Percentiles rank a stretch among this genome's conserved stretches.
phyloP scores from a whole-genome alignment of 30 jellyfish, hydroid and myxozoan genomes.

The Turritopsis dohrnii region DNA sequence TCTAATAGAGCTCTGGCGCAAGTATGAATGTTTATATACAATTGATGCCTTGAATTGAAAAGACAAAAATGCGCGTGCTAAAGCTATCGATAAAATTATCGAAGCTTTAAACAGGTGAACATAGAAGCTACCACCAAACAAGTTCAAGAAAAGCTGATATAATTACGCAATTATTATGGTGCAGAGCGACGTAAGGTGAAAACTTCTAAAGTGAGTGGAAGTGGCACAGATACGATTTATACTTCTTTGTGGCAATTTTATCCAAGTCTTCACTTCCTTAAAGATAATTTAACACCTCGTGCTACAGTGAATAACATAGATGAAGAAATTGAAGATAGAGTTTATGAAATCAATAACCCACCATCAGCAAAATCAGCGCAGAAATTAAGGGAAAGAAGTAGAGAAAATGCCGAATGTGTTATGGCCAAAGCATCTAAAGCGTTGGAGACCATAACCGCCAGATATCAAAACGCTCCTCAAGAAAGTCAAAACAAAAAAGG shows the following conservation, averaged over 20 bases:
- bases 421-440: constrained; percentile 29
- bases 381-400: neutral
- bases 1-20: neutral
- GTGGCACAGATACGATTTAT: constrained; percentile 8
- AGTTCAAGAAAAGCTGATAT: constrained; percentile 1
- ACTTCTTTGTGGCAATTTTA: constrained; percentile 31
- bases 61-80: neutral
- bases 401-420: constrained; percentile 11
- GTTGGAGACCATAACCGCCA: neutral
- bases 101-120: neutral
- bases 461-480: constrained; percentile 4
- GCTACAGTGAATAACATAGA: constrained; percentile 6
- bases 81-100: neutral
- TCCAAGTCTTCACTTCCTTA: constrained; percentile 17
- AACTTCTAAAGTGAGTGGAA: constrained; percentile 24
- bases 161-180: constrained; percentile 40
- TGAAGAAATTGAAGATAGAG: neutral
- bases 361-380: constrained; percentile 44
- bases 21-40: neutral
- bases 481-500: neutral
- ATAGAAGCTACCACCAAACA: neutral
- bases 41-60: neutral
- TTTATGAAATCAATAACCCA: constrained; percentile 17
- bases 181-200: constrained; percentile 32
- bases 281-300: constrained; percentile 28